Conservation (phyloP, 1,140 invertebrate genomes). For the Patella vulgata region DNA sequence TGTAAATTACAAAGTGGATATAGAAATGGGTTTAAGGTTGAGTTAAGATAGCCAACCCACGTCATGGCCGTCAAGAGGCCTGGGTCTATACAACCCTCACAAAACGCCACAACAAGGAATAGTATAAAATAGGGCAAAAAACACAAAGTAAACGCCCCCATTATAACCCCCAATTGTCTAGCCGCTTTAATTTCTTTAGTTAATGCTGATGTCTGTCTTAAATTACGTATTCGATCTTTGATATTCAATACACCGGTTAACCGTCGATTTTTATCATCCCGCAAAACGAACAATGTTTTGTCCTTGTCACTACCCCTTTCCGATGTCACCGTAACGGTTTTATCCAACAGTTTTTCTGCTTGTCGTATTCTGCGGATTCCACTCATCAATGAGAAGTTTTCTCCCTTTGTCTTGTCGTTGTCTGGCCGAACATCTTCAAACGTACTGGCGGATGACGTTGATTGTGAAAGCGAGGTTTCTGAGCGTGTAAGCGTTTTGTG, state of each 20-base stretch:
- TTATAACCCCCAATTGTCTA: slow-evolving; percentile 74
- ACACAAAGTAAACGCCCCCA: slow-evolving; percentile 75
- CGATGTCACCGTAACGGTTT: slow-evolving; percentile 18
- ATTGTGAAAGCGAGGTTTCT: slow-evolving; percentile 1
- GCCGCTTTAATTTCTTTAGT: slow-evolving; percentile 75
- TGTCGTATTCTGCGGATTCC: slow-evolving; percentile 37
- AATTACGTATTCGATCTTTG: slow-evolving; percentile 43
- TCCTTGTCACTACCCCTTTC: slow-evolving; percentile 15
- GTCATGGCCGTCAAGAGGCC: slow-evolving; percentile 67
- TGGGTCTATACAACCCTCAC: slow-evolving; percentile 67
- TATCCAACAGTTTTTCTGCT: slow-evolving; percentile 43
- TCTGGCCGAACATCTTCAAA: slow-evolving; percentile 25
- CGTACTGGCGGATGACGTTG: slow-evolving; percentile 25
- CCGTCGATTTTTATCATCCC: slow-evolving; percentile 43
- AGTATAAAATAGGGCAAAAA: slow-evolving; percentile 76
- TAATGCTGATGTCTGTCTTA: slow-evolving; percentile 59
- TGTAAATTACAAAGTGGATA: slow-evolving; percentile 72
- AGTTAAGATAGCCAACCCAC: slow-evolving; percentile 73
- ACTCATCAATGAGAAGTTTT: slow-evolving; percentile 39
- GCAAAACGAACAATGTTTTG: slow-evolving; percentile 37
- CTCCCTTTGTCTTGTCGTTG: slow-evolving; percentile 4
- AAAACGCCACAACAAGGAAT: slow-evolving; percentile 74
- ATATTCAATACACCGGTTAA: slow-evolving; percentile 43
- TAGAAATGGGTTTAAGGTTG: slow-evolving; percentile 71
- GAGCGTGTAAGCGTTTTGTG: background rate